These are phyloP conservation scores for Pimephales promelas DNA, from an alignment of 2,113 vertebrate genomes.

Conservation along the genomic window DNA sequence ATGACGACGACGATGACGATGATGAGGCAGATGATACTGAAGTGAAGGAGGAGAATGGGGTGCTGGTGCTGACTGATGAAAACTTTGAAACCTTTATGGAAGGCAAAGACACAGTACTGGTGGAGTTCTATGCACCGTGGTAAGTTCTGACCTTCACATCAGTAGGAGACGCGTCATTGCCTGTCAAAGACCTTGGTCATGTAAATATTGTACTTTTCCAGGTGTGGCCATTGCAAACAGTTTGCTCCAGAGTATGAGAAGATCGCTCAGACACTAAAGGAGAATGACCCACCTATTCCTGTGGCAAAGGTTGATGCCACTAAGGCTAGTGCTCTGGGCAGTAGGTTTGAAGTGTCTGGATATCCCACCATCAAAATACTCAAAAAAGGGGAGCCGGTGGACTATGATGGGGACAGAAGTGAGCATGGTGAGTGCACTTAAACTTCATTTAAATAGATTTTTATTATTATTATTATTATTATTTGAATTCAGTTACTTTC, in stretches of 20 bases:
- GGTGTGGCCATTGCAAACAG: constrained; percentile 97
- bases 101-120: constrained; percentile 88
- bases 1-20: constrained; percentile 58
- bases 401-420: constrained; percentile 89
- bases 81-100: constrained; percentile 91
- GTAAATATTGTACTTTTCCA: constrained; percentile 59
- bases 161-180: not conserved
- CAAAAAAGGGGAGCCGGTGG: constrained; percentile 90
- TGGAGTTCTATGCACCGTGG: constrained; percentile 98
- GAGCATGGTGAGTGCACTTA: constrained; percentile 78
- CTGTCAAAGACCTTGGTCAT: constrained; percentile 3
- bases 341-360: constrained; percentile 89
- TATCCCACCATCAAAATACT: constrained; percentile 97
- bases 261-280: constrained; percentile 86
- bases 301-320: constrained; percentile 95
- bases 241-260: constrained; percentile 95
- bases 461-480: too few relatives aligned
- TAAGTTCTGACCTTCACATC: constrained; percentile 61
- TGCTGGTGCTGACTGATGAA: constrained; percentile 83
- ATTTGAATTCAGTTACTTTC: not conserved
- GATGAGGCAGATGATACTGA: constrained; percentile 74
- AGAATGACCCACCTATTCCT: constrained; percentile 88
- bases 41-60: constrained; percentile 94
- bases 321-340: constrained; percentile 75
- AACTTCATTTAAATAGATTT: too few relatives aligned